A percentile compares a stretch with the other conserved stretches of the same genome.
Conservation (phyloP, 2,888 invertebrate genomes). For the Limenitis camilla region DNA sequence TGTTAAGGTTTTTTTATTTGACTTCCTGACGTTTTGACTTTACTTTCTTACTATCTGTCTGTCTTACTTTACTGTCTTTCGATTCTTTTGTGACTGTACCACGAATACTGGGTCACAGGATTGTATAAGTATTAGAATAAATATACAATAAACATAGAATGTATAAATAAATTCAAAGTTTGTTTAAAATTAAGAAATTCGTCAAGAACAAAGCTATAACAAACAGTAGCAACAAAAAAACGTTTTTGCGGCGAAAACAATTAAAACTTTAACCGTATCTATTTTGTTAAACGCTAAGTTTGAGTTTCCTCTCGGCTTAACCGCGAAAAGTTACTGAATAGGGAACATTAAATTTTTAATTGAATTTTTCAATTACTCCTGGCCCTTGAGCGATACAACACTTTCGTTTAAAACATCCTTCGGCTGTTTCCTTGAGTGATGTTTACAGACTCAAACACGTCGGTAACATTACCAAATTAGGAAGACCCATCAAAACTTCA, state of each 20-base stretch:
- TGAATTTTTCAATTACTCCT: constrained; percentile 49
- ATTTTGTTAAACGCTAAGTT: constrained; percentile 25
- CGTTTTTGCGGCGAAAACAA: constrained; percentile 17
- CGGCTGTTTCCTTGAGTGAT: constrained; percentile 45
- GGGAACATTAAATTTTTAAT: constrained; percentile 38
- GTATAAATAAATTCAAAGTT: no score
- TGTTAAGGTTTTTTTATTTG: no score
- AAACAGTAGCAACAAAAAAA: neutral
- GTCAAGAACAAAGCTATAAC: neutral
- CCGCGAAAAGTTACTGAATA: constrained; percentile 21
- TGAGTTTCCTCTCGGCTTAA: constrained; percentile 14
- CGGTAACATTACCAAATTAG: constrained; percentile 33
- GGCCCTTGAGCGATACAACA: constrained; percentile 35
- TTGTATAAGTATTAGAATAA: no score
- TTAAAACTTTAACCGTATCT: constrained; percentile 24
- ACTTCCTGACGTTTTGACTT: no score
- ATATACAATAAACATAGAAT: no score
- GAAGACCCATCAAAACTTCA: constrained; percentile 24
- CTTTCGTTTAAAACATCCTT: constrained; percentile 51
- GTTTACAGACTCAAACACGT: constrained; percentile 46
- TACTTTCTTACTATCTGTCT: no score
- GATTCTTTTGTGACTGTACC: no score
- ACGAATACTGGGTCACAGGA: no score
- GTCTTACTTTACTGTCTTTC: no score
- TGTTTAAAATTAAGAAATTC: neutral